A percentile compares a stretch with the other conserved stretches of the same genome.
These are phyloP conservation scores for Acridotheres tristis DNA, from an alignment of 2,797 vertebrate species.

Conservation along the genomic window DNA sequence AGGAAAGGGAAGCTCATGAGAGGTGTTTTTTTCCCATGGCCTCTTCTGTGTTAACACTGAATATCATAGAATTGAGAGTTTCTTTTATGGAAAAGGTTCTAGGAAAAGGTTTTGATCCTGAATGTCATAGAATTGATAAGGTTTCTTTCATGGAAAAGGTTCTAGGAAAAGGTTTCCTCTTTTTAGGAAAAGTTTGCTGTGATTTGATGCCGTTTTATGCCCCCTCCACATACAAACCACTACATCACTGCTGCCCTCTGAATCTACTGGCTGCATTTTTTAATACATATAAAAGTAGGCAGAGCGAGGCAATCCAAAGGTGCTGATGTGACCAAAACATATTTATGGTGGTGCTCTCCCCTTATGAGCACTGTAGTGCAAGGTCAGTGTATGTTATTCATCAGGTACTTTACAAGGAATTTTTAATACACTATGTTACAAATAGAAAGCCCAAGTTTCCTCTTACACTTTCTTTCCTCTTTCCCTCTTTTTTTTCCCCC, in stretches of 20 bases:
- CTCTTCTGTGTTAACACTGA: background rate
- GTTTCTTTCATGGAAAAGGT: background rate
- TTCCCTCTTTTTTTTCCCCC: fast-evolving
- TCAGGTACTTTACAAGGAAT: background rate
- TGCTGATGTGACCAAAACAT: background rate
- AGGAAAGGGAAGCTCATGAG: background rate
- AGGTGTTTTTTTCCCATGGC: background rate
- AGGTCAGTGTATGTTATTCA: background rate
- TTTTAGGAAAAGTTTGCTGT: background rate
- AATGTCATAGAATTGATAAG: fast-evolving
- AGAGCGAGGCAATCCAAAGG: background rate
- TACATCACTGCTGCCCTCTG: background rate
- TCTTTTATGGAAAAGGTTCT: background rate
- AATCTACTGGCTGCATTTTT: background rate
- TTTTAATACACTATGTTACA: background rate
- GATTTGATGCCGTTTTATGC: background rate
- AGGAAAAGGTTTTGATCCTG: background rate
- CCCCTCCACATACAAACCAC: fast-evolving
- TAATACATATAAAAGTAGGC: background rate
- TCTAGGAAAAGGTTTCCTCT: background rate
- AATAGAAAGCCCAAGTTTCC: background rate
- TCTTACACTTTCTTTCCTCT: background rate
- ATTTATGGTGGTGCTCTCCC: background rate
- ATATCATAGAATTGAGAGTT: background rate
- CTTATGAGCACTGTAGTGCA: background rate